These are phyloP conservation scores for Glaucomys volans DNA, from an alignment of 2,113 vertebrate species.

Conservation along the genomic window DNA sequence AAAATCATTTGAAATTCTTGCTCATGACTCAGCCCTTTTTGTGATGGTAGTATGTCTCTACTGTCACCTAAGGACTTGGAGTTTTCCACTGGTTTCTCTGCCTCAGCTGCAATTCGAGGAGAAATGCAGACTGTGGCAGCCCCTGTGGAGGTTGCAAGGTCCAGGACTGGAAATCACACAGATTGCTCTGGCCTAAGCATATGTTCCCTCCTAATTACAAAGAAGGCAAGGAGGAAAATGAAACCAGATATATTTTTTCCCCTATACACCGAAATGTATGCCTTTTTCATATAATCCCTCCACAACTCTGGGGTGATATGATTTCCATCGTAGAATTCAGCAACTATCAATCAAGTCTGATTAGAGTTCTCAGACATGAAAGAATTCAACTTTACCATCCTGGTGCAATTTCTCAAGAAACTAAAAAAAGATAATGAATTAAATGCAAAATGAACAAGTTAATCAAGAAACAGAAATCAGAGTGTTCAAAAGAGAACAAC, in stretches of 20 bases:
- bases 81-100: accelerated
- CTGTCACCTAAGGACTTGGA: neutral
- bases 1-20: neutral
- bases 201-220: neutral
- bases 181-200: neutral
- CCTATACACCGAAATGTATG: neutral
- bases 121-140: neutral
- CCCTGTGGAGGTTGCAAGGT: neutral
- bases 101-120: neutral
- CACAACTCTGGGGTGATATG: neutral
- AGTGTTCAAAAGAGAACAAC: neutral
- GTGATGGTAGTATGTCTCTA: neutral
- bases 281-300: neutral
- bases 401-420: neutral
- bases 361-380: neutral
- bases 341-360: neutral
- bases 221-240: neutral
- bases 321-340: neutral
- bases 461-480: slow-evolving; percentile 6
- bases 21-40: neutral
- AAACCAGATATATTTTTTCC: neutral
- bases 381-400: neutral
- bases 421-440: neutral
- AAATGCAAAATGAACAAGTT: neutral
- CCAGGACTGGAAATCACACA: neutral